Base-by-base conservation (phyloP, 2,113 vertebrate genomes). In the Onychostruthus taczanowskii region DNA sequence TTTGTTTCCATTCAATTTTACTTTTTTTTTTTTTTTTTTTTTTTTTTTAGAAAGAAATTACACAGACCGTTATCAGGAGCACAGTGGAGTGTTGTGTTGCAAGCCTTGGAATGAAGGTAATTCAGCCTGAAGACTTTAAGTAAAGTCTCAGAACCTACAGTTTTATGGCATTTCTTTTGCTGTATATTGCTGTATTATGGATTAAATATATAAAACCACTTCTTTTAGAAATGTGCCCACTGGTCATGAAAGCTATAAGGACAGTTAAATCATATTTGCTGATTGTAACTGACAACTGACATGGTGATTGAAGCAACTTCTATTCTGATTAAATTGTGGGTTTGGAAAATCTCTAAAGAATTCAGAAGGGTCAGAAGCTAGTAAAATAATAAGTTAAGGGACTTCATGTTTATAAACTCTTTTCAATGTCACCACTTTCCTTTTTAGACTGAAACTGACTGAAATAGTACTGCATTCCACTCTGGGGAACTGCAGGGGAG, bases 331-430 rank as follows among this genome's bases (percentile, higher is more conserved):
- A 91, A 92, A 78, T 6, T 47, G 84, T 27, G 9, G 18, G 6
- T 58, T 86, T n/a, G 49, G 17, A 84, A 69, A 90, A 66, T 66
- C 59, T 95, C 86, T 46, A 43, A 55, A 80, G 7, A 84, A 94
- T 89, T 66, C 70, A 87, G 17, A 94, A 87, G 89, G 37, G 26
- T 85, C 55, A 96, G 74, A 67, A 95, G 50, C 33, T 89, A 96
- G 64, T 46, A 89, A 73, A 50, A 55, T 76, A 89, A 58, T 58
- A 58, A 96, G 12, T 90, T 88, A 52, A 93, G 49, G 56, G 16
- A 75, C 24, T 90, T 53, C 33, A 59, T 73, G 64, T 92, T 84
- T 95, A 79, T 69, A 83, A 89, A 90, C n/a, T 46, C 5, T 53
- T 27, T 93, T 94, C 24, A 73, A 41, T 83, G 27, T 94, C 81